These are phyloP conservation scores for Zoanthus sociatus DNA, from an alignment of 92 coral and sea anemone species.

Conservation along the genomic window DNA sequence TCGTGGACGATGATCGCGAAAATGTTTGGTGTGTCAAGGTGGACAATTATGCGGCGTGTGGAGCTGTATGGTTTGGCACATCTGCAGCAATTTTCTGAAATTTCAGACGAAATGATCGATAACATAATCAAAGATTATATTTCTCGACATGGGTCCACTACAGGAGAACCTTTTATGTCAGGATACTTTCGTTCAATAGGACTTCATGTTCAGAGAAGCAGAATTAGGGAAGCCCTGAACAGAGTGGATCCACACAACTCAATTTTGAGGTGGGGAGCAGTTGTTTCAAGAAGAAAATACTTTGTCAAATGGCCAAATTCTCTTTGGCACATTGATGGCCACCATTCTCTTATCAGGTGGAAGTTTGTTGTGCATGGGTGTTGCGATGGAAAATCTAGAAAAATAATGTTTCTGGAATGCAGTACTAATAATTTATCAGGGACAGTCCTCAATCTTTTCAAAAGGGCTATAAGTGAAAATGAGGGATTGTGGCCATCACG, in stretches of 20 bases:
- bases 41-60: constrained; percentile 68
- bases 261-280: background rate
- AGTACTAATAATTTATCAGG: background rate
- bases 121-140: constrained; percentile 68
- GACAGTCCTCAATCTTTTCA: background rate
- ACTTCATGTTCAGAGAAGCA: constrained; percentile 5
- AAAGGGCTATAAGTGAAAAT: too few species aligned
- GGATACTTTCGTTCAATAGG: constrained; percentile 62
- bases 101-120: constrained; percentile 65
- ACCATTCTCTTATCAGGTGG: constrained; percentile 33
- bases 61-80: constrained; percentile 53
- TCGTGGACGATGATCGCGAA: constrained; percentile 67
- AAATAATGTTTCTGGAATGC: background rate
- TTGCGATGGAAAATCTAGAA: too few species aligned
- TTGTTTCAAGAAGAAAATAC: constrained; percentile 11
- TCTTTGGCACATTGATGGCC: constrained; percentile 47
- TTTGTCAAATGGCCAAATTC: constrained; percentile 50
- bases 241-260: background rate
- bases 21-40: constrained; percentile 80
- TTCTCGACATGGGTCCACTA: constrained; percentile 73
- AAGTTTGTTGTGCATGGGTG: background rate
- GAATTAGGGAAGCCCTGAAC: constrained; percentile 9
- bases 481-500: too few species aligned
- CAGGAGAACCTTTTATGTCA: constrained; percentile 71
- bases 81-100: constrained; percentile 65